Percentiles rank a stretch among this genome's conserved stretches.
Evolutionary conservation across 2,113 vertebrate species (phyloP).

Genomic region (Patagioenas fasciata): DNA sequence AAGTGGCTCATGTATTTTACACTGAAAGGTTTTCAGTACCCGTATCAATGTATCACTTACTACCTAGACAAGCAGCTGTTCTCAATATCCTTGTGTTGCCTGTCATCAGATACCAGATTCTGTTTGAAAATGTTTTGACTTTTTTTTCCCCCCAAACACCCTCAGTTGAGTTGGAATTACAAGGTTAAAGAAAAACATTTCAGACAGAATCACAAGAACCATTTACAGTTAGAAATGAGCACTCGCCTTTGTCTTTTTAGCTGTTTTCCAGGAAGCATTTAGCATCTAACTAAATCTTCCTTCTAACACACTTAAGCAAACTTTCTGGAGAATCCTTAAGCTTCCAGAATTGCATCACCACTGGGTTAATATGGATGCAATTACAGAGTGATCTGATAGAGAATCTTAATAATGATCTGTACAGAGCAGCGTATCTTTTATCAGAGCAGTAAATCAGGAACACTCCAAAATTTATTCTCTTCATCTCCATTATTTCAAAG

Average conservation of each 20-base stretch:
- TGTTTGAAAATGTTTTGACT: not conserved
- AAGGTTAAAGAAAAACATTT: not conserved
- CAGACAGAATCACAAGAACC: not conserved
- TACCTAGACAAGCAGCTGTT: not conserved
- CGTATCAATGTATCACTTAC: not conserved
- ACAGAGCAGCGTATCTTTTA: not conserved
- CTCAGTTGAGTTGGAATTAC: not conserved
- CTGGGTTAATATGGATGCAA: not conserved
- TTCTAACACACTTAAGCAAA: not conserved
- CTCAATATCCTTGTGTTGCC: not conserved
- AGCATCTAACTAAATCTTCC: not conserved
- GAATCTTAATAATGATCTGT: not conserved
- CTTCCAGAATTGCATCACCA: not conserved
- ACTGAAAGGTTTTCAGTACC: not conserved
- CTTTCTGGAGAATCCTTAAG: not conserved
- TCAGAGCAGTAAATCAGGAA: not conserved
- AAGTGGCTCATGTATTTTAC: not conserved
- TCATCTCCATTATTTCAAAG: conserved; percentile 1
- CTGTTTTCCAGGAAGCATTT: not conserved
- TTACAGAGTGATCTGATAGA: not conserved
- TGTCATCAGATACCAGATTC: not conserved
- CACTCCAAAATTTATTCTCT: not conserved
- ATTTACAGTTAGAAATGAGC: not conserved
- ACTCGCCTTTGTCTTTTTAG: not conserved
- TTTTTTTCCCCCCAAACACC: rapidly evolving